Conservation (phyloP, 2,888 invertebrate species). For the Rotaria socialis region DNA sequence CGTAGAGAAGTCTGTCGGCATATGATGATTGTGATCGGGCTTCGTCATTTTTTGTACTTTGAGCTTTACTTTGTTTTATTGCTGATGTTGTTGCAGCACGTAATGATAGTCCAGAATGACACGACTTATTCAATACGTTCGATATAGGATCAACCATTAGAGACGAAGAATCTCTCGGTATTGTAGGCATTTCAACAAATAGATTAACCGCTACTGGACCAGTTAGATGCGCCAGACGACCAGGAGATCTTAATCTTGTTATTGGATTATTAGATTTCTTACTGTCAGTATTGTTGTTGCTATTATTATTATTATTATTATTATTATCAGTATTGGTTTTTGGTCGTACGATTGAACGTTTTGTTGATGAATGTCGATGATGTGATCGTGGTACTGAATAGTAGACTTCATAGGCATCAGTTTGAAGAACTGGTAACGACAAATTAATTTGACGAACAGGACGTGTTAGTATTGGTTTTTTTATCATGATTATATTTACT, state of each 20-base stretch:
- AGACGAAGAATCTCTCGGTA: background rate
- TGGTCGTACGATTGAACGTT: background rate
- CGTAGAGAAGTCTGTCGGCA: background rate
- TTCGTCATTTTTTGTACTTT: background rate
- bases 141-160: background rate
- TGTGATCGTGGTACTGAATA: background rate
- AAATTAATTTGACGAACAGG: conserved; percentile 17
- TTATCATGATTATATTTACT: background rate
- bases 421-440: background rate
- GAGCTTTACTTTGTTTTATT: background rate
- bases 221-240: background rate
- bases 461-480: background rate
- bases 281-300: too few species aligned
- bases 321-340: too few species aligned
- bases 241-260: background rate
- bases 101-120: background rate
- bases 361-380: too few species aligned
- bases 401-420: background rate
- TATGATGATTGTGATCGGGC: background rate
- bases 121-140: background rate
- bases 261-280: background rate
- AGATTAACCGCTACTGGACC: background rate
- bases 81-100: background rate
- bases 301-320: too few species aligned
- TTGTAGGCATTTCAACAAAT: background rate